phyloP scores from a whole-genome alignment of 1,140 invertebrate species.

The Condylostylus longicornis region DNA sequence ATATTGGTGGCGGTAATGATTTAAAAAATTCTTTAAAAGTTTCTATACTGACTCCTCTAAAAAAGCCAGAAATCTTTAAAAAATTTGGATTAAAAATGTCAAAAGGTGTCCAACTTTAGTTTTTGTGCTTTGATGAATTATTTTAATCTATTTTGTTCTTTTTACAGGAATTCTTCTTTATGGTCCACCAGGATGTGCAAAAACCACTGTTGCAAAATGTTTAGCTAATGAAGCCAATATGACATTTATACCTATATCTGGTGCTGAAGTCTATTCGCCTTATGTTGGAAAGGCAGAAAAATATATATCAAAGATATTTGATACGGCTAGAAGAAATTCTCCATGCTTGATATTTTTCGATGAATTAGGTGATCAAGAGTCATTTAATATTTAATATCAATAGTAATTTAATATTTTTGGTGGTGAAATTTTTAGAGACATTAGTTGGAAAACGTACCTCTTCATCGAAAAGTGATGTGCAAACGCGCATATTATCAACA shows the following conservation, averaged over 20 bases:
- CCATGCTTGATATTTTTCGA: conserved; percentile 61
- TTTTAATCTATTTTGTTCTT: conserved; percentile 20
- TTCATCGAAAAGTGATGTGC: conserved; percentile 32
- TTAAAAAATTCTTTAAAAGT: conserved; percentile 46
- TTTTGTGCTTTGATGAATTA: conserved; percentile 2
- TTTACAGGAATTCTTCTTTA: conserved; percentile 47
- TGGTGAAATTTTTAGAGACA: conserved; percentile 42
- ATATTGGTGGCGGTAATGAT: conserved; percentile 48
- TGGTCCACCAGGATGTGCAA: conserved; percentile 62
- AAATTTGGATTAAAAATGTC: conserved; percentile 43
- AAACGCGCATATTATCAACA: conserved; percentile 47
- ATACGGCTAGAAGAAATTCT: conserved; percentile 45
- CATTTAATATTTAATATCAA: background rate
- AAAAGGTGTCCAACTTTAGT: conserved; percentile 16
- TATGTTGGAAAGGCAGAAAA: conserved; percentile 51
- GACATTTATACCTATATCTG: conserved; percentile 45
- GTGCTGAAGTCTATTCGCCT: conserved; percentile 50
- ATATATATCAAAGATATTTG: conserved; percentile 45
- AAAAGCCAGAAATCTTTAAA: conserved; percentile 42
- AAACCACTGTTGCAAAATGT: conserved; percentile 54
- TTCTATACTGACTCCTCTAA: conserved; percentile 47
- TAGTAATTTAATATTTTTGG: background rate
- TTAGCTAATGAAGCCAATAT: conserved; percentile 43
- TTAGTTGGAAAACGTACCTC: conserved; percentile 39
- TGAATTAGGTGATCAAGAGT: conserved; percentile 47